Evolutionary conservation across 1,140 invertebrate species (phyloP), one percentile per base, ranked within the genome.

Genomic region (Bombus consobrinus): DNA sequence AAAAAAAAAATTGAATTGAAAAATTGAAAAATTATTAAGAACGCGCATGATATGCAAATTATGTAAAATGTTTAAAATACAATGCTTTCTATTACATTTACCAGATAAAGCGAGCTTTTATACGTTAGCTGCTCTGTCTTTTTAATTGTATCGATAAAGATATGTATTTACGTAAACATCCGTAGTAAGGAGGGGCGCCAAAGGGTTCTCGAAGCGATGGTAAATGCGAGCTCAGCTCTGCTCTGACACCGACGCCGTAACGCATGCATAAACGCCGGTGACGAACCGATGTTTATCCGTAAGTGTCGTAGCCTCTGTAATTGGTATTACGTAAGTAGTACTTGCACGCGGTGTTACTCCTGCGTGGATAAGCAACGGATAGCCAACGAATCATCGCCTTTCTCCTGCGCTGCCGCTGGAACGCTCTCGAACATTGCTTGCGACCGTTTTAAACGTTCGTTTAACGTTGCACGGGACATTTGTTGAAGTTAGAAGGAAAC

Each of bases 331-430:
- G 93, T 87, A 94, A 93, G 89, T 88, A 84, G n/a, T 15, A 68
- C 88, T 90, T 84, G 91, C 84, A 72, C 78, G 34, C 68, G 13
- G 37, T 41, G 32, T 22, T 78, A 62, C 85, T 85, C 57, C 28
- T 76, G 88, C 82, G 85, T 66, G 74, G 59, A 53, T 71, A 68
- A 39, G 73, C 86, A 85, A 88, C 81, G 88, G 89, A 88, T 92
- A 88, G 87, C 87, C 81, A 84, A 88, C 91, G 91, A 92, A 93
- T 92, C 93, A 88, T 92, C 91, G 91, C 90, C 93, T 93, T 93
- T 94, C 93, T 92, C 90, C 87, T 13, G 57, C 57, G 25, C 28
- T n/a, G 25, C 10, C 25, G 25, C 25, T 25, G 28, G 59, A 62
- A 62, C 59, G 59, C 47, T 53, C 47, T 53, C 47, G 8, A 62